Conservation (phyloP, 2,797 vertebrate genomes). For the Melanotaenia nigrans region DNA sequence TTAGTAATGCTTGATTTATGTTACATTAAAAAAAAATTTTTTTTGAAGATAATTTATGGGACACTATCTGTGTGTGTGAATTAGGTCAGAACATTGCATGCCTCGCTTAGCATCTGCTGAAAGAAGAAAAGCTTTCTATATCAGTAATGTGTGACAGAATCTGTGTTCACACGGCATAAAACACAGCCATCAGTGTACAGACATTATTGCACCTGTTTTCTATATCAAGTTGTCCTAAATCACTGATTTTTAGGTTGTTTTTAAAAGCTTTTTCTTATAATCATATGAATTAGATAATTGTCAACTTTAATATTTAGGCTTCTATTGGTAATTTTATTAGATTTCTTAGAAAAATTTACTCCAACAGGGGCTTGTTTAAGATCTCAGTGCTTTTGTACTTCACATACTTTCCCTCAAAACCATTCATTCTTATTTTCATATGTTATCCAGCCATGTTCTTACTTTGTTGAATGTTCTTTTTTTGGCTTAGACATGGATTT, state of each 20-base stretch:
- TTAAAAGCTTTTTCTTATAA: too few species aligned
- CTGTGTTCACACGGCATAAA: not conserved
- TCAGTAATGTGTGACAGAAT: slow-evolving; percentile 5
- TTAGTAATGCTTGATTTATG: not conserved
- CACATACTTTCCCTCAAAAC: not conserved
- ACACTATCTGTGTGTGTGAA: slow-evolving; percentile 39
- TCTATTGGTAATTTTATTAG: too few species aligned
- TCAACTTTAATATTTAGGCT: not conserved
- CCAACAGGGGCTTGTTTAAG: too few species aligned
- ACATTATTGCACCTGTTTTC: too few species aligned
- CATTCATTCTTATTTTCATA: not conserved
- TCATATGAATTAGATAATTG: too few species aligned
- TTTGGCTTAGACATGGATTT: slow-evolving; percentile 46
- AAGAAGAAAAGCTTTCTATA: slow-evolving; percentile 26
- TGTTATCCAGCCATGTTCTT: not conserved
- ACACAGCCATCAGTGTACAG: slow-evolving; percentile 1
- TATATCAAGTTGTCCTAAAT: too few species aligned
- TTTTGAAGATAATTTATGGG: too few species aligned
- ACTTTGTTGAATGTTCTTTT: not conserved
- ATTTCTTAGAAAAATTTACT: too few species aligned
- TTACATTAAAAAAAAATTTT: too few species aligned
- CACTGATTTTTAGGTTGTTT: too few species aligned
- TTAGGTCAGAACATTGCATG: slow-evolving; percentile 53
- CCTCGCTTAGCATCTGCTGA: slow-evolving; percentile 52
- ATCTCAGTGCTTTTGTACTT: not conserved